phyloP scores from a whole-genome alignment of 2,888 invertebrate genomes.

The Polietes domitor region DNA sequence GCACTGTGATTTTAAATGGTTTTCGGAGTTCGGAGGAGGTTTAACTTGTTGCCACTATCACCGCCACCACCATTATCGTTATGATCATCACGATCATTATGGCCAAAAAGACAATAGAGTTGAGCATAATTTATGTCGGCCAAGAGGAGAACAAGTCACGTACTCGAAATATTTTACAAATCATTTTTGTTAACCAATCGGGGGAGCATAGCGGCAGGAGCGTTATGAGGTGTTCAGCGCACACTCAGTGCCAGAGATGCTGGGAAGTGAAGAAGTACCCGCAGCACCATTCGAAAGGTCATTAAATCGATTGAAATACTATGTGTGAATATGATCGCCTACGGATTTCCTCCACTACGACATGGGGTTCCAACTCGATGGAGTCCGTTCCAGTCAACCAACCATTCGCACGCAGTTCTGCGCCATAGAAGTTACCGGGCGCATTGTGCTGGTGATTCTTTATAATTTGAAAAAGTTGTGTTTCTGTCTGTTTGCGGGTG shows the following conservation, averaged over 20 bases:
- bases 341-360: conserved; percentile 48
- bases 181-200: conserved; percentile 15
- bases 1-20: neutral
- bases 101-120: conserved; percentile 33
- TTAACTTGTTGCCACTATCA: conserved; percentile 19
- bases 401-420: neutral
- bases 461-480: neutral
- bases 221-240: neutral
- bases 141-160: conserved; percentile 35
- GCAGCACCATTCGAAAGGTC: conserved; percentile 1
- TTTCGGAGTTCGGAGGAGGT: neutral
- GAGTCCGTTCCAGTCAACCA: neutral
- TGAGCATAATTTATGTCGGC: conserved; percentile 30
- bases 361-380: conserved; percentile 51
- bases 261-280: neutral
- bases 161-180: conserved; percentile 54
- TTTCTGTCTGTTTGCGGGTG: neutral
- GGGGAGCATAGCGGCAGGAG: neutral
- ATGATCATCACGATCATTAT: conserved; percentile 33
- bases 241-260: neutral
- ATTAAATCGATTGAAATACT: conserved; percentile 37
- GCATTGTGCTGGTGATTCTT: conserved; percentile 1
- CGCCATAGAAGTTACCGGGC: neutral
- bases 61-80: neutral
- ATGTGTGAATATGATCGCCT: conserved; percentile 61